Base-by-base conservation (phyloP, 2,888 invertebrate species). In the Parthenolecanium corni region DNA sequence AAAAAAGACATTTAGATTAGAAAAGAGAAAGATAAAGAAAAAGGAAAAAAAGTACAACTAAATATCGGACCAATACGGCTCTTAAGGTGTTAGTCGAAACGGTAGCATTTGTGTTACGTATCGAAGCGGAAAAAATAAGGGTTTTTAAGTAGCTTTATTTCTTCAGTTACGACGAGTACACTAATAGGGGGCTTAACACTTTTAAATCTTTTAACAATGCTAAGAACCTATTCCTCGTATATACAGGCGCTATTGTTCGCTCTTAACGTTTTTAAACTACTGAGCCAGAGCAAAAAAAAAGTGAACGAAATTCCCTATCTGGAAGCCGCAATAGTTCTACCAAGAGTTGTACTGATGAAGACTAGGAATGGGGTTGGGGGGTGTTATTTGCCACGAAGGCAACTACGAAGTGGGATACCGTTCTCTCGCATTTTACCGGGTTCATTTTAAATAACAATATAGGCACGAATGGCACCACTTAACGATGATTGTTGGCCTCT, bases 151-250 rank as follows among this genome's bases (percentile, higher is more conserved):
- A 57, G 57, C 58, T 58, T 58, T 58, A 44, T 23, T 25, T 58
- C 58, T 58, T 58, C 38, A 38, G 47, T 58, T 49, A 58, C 58
- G 36, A 18, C 49, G 25, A 31, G 49, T 47, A 58, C 49, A 23
- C 49, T 58, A 58, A 58, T 58, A 58, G 58, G 49, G 58, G 58
- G 58, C 58, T 58, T 49, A 58, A 58, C 58, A 58, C 58, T 25
- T 58, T 47, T 58, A 58, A 58, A 58, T 58, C 58, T 58, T 58
- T 58, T 58, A 58, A 58, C 58, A 58, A 58, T 58, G 58, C 58
- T 49, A 58, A 47, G 58, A 58, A 58, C 46, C 58, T 58, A 47
- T 49, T 49, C 49, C 20, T 21, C 49, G 40, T 53, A 53, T 31
- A 36, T 52, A 52, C 31, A 52, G 31, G 20, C 1, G 40, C 21